A percentile compares a stretch with the other conserved stretches of the same genome.
These are phyloP conservation scores for Netelia melanura DNA, from an alignment of 2,888 invertebrate species.

Conservation along the genomic window DNA sequence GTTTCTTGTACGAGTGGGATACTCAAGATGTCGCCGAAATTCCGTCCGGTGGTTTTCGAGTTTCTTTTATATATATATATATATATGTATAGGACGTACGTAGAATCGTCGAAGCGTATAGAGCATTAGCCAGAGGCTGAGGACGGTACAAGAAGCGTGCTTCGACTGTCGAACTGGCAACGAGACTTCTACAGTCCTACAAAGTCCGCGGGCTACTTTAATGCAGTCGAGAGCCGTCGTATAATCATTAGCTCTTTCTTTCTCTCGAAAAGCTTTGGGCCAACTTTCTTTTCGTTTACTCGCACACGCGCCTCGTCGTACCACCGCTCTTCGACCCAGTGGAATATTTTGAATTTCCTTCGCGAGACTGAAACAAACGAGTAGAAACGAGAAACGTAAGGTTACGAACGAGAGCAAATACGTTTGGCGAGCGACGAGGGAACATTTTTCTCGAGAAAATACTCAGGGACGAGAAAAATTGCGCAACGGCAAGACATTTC, in stretches of 20 bases:
- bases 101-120: slow-evolving; percentile 12
- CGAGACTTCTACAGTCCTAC: background rate
- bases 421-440: slow-evolving; percentile 1
- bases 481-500: slow-evolving; percentile 33
- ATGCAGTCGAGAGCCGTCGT: background rate
- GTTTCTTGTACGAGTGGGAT: slow-evolving; percentile 48
- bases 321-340: background rate
- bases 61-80: background rate
- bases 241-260: background rate
- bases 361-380: too few relatives aligned
- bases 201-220: slow-evolving; percentile 14
- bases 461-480: slow-evolving; percentile 19
- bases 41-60: slow-evolving; percentile 33
- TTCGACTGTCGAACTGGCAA: slow-evolving; percentile 43
- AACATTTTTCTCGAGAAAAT: slow-evolving; percentile 39
- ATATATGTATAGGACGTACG: slow-evolving; percentile 2
- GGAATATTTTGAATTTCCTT: too few relatives aligned
- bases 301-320: too few relatives aligned
- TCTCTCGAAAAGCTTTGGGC: background rate
- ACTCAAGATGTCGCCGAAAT: slow-evolving; percentile 57
- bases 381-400: too few relatives aligned
- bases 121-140: background rate
- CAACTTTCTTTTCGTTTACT: background rate
- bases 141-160: slow-evolving; percentile 49
- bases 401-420: background rate